Base-by-base conservation (phyloP, 2,113 vertebrate species). In the Paratilapia polleni region DNA sequence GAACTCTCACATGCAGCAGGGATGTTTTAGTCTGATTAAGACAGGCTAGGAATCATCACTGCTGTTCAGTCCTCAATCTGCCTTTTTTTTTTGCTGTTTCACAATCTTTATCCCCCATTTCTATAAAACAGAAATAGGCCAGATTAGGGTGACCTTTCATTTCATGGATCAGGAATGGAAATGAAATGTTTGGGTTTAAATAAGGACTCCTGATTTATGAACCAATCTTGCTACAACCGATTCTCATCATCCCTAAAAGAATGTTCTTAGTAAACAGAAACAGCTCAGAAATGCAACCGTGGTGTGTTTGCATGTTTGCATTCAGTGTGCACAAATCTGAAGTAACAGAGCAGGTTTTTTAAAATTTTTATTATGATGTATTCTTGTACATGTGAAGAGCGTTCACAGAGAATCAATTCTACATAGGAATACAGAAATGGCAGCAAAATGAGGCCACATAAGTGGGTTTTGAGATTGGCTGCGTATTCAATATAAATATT, bases 111-210 rank as follows among this genome's bases (percentile, higher is more conserved):
- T 79, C 59, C 43, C 75, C 28, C 70, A 49, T 89, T 89, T 83
- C 75, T 58, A 56, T 60, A 88, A 88, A 91, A 77, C 38, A 56
- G 78, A 90, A 89, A 89, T 88, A 88, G 74, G 68, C 77, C 89
- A 94, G 90, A 94, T 93, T 92, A 92, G 88, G 87, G 78, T 91
- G 86, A 92, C 88, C 89, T 88, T 91, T 92, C 86, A 92, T 93
- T 78, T 85, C 52, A n/a, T 34, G 88, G 92, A 91, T 90, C 85
- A 81, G 80, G 63, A 84, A 64, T 59, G 61, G 81, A 79, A 80
- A 92, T 91, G 52, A 89, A 84, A 81, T 86, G 78, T 88, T 87
- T 82, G 66, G 84, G 58, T 74, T 34, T 52, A 91, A 82, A 88
- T 87, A 91, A 92, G 81, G 63, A 84, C 62, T 85, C 60, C 68